Evolutionary conservation across 2,113 vertebrate species (phyloP).

Genomic region (Actinemys pallida): DNA sequence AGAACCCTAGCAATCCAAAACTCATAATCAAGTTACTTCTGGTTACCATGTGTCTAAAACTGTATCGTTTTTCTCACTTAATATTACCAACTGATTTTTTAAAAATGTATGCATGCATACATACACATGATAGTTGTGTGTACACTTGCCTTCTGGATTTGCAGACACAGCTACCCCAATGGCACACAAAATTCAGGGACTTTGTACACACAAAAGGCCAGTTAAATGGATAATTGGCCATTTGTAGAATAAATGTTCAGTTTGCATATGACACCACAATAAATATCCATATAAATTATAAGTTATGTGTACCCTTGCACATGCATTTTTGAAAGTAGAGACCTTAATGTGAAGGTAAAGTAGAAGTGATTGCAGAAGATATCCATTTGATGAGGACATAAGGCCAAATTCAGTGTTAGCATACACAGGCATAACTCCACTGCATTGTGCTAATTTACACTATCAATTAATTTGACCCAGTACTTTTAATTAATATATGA

Average conservation of each 20-base stretch:
- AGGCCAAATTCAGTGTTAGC: neutral
- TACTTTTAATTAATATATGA: constrained; percentile 43
- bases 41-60: constrained; percentile 55
- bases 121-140: neutral
- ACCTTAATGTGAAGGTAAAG: constrained; percentile 59
- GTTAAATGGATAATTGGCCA: constrained; percentile 34
- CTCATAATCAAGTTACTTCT: constrained; percentile 22
- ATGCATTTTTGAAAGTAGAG: neutral
- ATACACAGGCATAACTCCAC: constrained; percentile 5
- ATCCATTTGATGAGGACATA: neutral
- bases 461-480: neutral
- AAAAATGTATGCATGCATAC: constrained; percentile 23
- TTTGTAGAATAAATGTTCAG: constrained; percentile 46
- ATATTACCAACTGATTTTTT: neutral
- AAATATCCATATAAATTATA: constrained; percentile 55
- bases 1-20: constrained; percentile 33
- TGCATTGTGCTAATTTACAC: neutral
- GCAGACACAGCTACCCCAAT: constrained; percentile 3
- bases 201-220: constrained; percentile 22
- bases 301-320: constrained; percentile 20
- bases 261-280: constrained; percentile 48
- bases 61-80: constrained; percentile 43
- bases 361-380: constrained; percentile 41
- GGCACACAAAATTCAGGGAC: constrained; percentile 21
- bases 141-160: constrained; percentile 33